A percentile compares a stretch with the other conserved stretches of the same genome.
These are phyloP conservation scores for Lithosia quadra DNA, from an alignment of 2,888 invertebrate species.

Conservation along the genomic window DNA sequence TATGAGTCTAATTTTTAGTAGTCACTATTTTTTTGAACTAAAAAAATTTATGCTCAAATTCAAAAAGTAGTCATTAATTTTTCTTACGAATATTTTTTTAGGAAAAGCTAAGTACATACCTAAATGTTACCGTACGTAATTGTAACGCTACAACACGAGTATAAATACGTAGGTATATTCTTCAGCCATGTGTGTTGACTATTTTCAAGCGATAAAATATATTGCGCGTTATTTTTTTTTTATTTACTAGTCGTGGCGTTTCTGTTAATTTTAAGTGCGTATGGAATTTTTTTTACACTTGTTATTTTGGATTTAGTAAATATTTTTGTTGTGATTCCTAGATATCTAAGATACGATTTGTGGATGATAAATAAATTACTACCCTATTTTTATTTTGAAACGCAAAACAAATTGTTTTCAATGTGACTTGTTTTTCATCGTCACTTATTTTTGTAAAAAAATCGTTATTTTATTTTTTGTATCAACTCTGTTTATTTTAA, in stretches of 20 bases:
- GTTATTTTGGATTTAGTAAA: slow-evolving; percentile 36
- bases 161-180: slow-evolving; percentile 59
- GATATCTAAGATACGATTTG: slow-evolving; percentile 34
- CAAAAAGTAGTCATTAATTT: neutral
- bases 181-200: slow-evolving; percentile 64
- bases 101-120: neutral
- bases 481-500: neutral
- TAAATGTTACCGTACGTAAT: slow-evolving; percentile 8
- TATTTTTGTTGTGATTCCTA: slow-evolving; percentile 38
- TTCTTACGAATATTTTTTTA: neutral
- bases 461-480: neutral
- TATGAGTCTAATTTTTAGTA: neutral
- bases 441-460: neutral
- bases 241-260: slow-evolving; percentile 39
- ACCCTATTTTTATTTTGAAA: slow-evolving; percentile 2
- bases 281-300: slow-evolving; percentile 25
- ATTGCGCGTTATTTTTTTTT: slow-evolving; percentile 63
- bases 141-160: slow-evolving; percentile 55
- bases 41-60: neutral
- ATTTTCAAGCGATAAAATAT: slow-evolving; percentile 63
- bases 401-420: neutral
- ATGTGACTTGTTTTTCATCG: neutral
- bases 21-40: neutral
- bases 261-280: slow-evolving; percentile 35
- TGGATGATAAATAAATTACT: slow-evolving; percentile 7